Evolutionary conservation across 2,113 vertebrate species (phyloP).

Genomic region (Philantomba maxwellii): DNA sequence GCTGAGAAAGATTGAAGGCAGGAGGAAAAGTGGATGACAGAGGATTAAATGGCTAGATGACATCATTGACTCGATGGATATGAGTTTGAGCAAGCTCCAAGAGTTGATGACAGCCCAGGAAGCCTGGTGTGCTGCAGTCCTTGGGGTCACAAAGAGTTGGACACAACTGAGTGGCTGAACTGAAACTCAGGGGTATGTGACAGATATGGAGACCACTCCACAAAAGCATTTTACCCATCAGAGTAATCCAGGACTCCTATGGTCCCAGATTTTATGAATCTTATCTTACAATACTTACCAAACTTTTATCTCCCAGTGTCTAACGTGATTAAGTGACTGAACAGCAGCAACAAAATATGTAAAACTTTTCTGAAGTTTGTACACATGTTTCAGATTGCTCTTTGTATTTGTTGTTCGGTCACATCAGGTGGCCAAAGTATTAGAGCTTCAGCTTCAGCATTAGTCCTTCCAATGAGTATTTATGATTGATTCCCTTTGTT

Average conservation of each 20-base stretch:
- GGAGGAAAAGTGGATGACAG: neutral
- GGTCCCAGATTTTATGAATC: neutral
- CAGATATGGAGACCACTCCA: neutral
- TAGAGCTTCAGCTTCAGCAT: neutral
- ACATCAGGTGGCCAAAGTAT: neutral
- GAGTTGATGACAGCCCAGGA: neutral
- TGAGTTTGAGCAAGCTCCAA: neutral
- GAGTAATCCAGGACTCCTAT: neutral
- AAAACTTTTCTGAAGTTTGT: neutral
- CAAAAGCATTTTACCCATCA: neutral
- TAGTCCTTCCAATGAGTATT: neutral
- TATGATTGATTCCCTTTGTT: neutral
- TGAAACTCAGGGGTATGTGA: neutral
- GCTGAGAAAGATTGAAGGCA: neutral
- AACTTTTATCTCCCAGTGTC: neutral
- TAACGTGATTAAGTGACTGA: neutral
- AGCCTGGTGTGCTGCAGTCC: neutral
- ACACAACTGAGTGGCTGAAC: neutral
- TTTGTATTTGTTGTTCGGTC: neutral
- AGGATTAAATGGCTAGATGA: neutral
- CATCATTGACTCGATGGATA: neutral
- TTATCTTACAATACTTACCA: neutral
- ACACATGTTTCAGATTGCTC: neutral
- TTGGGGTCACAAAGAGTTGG: accelerated
- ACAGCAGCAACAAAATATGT: neutral